phyloP scores from a whole-genome alignment of 2,113 vertebrate species.

The Alethe diademata region DNA sequence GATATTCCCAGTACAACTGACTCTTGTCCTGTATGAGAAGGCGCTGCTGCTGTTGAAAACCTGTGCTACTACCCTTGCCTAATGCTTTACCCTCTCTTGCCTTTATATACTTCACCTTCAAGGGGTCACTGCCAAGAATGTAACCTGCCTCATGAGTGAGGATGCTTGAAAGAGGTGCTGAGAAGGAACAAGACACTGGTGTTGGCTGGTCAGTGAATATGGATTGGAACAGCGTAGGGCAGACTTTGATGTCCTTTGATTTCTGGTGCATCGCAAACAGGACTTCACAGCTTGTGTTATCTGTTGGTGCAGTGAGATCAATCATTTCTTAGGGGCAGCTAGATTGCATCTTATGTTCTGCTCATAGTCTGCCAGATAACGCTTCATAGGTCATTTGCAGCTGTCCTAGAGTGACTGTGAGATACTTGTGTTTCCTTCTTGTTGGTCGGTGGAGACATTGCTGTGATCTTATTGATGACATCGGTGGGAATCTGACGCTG shows the following conservation, averaged over 20 bases:
- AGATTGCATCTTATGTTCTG: background rate
- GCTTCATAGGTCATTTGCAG: background rate
- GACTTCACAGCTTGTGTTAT: background rate
- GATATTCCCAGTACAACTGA: background rate
- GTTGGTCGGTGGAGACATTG: background rate
- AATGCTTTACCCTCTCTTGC: background rate
- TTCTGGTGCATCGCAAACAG: background rate
- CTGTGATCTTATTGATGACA: background rate
- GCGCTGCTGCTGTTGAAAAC: background rate
- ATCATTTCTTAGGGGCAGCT: background rate
- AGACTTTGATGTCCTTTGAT: background rate
- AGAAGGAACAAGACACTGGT: background rate
- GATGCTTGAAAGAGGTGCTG: background rate
- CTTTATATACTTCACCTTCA: background rate
- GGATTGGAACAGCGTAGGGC: background rate
- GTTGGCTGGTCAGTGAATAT: background rate
- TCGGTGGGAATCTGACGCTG: background rate
- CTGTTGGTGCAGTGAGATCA: background rate
- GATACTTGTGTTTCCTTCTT: background rate
- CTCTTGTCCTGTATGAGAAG: background rate
- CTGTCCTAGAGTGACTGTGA: background rate
- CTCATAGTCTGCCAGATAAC: background rate
- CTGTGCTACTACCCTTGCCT: background rate
- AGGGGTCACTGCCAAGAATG: background rate
- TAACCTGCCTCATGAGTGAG: background rate